Conservation (phyloP, 2,113 vertebrate genomes). For the Dermatemys mawii region DNA sequence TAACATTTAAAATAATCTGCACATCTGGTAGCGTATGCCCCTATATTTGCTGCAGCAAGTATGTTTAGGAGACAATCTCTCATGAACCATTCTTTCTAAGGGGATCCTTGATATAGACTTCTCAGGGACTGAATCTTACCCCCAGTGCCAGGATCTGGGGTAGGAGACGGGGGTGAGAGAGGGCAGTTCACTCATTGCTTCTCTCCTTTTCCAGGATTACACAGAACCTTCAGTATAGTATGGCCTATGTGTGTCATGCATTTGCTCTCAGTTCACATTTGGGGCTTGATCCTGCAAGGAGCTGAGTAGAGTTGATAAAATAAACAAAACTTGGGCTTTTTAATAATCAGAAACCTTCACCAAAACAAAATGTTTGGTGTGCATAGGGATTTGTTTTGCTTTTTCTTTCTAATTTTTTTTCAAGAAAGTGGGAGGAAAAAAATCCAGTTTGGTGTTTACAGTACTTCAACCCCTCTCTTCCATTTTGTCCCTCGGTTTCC, state of each 20-base stretch:
- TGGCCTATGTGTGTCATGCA: background rate
- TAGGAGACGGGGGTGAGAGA: background rate
- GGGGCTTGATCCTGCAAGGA: background rate
- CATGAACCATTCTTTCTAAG: background rate
- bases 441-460: background rate
- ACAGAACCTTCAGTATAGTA: background rate
- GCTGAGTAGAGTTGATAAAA: background rate
- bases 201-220: background rate
- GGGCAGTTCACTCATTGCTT: background rate
- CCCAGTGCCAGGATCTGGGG: background rate
- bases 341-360: background rate
- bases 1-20: background rate
- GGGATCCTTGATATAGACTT: background rate
- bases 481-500: background rate
- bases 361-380: background rate
- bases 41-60: rapidly evolving
- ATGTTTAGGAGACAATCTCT: background rate
- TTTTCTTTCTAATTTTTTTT: background rate
- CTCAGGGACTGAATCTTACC: background rate
- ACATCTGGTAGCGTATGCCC: rapidly evolving
- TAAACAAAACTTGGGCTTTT: background rate
- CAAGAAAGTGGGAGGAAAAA: rapidly evolving
- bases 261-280: background rate
- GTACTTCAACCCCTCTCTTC: background rate
- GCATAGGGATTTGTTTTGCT: background rate